These are phyloP conservation scores for Chrysolina haemoptera DNA, from an alignment of 2,888 invertebrate genomes.

Conservation along the genomic window DNA sequence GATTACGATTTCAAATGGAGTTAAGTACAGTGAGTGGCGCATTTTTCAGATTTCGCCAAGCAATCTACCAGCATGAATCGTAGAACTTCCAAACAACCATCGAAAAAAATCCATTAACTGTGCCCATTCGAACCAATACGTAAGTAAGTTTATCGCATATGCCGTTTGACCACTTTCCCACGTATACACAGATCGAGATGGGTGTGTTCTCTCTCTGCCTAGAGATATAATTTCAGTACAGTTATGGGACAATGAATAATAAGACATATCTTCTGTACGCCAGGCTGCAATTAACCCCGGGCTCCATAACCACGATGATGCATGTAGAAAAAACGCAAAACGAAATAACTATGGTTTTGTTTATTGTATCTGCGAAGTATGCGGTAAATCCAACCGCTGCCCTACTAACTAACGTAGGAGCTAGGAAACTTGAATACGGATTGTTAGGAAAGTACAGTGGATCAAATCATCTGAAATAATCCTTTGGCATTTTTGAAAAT, in stretches of 20 bases:
- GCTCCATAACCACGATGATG: conserved; percentile 32
- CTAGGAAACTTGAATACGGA: neutral
- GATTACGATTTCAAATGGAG: too few relatives aligned
- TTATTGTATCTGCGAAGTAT: neutral
- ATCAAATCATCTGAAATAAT: too few relatives aligned
- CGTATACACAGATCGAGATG: conserved; percentile 46
- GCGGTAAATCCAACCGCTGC: neutral
- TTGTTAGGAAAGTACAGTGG: too few relatives aligned
- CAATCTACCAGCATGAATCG: too few relatives aligned
- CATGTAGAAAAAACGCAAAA: conserved; percentile 17
- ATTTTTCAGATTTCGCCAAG: too few relatives aligned
- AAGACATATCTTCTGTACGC: conserved; percentile 41
- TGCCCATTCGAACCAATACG: neutral
- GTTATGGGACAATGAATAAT: conserved; percentile 58
- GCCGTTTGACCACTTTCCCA: conserved; percentile 36
- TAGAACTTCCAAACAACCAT: neutral
- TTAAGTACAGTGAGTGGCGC: too few relatives aligned
- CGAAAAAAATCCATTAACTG: neutral
- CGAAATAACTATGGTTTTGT: conserved; percentile 8
- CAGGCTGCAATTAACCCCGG: conserved; percentile 39
- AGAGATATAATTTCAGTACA: conserved; percentile 59
- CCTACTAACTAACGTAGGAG: neutral
- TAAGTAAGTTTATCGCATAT: neutral
- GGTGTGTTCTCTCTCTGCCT: conserved; percentile 57
- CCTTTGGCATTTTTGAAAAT: too few relatives aligned